Evolutionary conservation across 2,888 invertebrate genomes (phyloP).

Genomic region (Cataglyphis cursor): DNA sequence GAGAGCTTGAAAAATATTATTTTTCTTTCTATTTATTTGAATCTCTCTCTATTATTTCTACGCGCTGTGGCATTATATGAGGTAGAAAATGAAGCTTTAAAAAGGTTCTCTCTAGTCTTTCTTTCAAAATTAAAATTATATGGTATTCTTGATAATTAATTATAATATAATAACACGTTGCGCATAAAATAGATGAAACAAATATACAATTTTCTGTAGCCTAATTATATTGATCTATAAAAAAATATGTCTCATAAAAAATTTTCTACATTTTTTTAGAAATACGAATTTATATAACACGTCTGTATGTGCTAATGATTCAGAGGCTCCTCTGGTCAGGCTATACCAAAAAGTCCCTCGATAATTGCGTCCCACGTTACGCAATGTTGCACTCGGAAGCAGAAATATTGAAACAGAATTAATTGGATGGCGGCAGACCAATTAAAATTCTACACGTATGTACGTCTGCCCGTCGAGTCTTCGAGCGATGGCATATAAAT

Average conservation of each 20-base stretch:
- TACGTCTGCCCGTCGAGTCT: slow-evolving; percentile 29
- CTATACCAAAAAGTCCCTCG: slow-evolving; percentile 21
- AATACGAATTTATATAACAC: neutral
- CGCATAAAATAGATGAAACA: neutral
- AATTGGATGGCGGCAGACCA: slow-evolving; percentile 67
- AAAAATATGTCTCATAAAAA: neutral
- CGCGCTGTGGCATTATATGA: neutral
- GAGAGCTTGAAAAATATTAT: slow-evolving; percentile 12
- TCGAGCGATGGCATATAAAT: slow-evolving; percentile 60
- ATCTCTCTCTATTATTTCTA: slow-evolving; percentile 41
- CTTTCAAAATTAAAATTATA: neutral
- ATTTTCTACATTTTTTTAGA: neutral
- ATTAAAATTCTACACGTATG: slow-evolving; percentile 69
- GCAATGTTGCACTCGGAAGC: slow-evolving; percentile 37
- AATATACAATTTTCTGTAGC: neutral
- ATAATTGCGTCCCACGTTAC: slow-evolving; percentile 41
- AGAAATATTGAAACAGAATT: slow-evolving; percentile 61
- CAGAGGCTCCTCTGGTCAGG: neutral
- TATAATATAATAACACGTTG: neutral
- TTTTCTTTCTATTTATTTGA: slow-evolving; percentile 17
- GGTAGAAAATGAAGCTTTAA: neutral
- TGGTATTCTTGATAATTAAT: neutral
- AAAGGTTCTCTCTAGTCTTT: neutral
- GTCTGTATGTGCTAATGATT: neutral
- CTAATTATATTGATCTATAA: neutral